Conservation (phyloP, 2,113 vertebrate species). For the Phylloscopus trochiloides region DNA sequence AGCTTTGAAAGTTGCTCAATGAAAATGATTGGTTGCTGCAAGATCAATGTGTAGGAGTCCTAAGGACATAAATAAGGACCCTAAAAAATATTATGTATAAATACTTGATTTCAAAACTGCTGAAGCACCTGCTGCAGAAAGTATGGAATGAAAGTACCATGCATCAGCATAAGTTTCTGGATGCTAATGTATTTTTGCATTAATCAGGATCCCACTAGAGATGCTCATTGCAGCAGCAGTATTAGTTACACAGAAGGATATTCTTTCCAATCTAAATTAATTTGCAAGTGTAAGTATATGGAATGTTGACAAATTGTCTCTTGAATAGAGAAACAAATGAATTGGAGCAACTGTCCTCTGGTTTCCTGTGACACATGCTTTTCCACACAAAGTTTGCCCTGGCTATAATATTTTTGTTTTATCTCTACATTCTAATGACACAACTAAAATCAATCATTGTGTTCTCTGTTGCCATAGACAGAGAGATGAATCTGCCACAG, state of each 20-base stretch:
- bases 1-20: neutral
- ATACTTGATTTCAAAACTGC: neutral
- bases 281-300: neutral
- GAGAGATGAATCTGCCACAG: neutral
- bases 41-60: neutral
- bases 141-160: neutral
- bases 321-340: neutral
- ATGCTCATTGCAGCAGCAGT: neutral
- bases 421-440: neutral
- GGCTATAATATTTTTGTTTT: neutral
- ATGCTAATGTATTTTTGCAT: neutral
- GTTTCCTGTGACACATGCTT: neutral
- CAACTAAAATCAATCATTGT: neutral
- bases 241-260: neutral
- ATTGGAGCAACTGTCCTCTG: neutral
- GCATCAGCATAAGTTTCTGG: neutral
- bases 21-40: neutral
- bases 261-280: neutral
- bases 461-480: neutral
- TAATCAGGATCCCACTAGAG: neutral
- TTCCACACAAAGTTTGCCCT: neutral
- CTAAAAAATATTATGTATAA: neutral
- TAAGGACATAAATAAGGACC: neutral
- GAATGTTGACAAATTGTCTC: neutral
- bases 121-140: neutral